Base-by-base conservation (phyloP, 2,797 vertebrate species). In the Eleutherodactylus coqui region DNA sequence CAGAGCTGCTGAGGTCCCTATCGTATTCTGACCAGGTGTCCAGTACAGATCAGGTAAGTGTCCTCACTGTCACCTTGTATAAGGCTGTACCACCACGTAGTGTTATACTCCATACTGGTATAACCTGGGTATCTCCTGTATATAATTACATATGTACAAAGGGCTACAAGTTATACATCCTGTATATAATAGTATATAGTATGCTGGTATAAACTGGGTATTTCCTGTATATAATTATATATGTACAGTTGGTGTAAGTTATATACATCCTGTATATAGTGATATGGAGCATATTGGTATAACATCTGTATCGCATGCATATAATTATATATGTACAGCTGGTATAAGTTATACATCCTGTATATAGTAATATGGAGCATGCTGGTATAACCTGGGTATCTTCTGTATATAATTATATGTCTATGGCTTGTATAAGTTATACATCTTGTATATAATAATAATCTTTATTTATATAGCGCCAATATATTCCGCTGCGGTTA, bases 11-110 rank as follows among this genome's bases (percentile, higher is more conserved):
- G 88, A 86, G 75, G 29, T 92, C 92, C 60, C 84, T 92, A 19
- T 88, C 64, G 9, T 38, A 79, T 19, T 1, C 4, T 14, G 60
- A 73, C 79, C 87, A 90, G 0, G 6, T 83, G 53, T 89, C 88
- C 0, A 89, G 91, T 14, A 72, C 89, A 90, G 43, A 70, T 9
- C 91, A 94, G 94, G 94, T 95, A 93, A 86, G 17, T 32, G 60
- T 10, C n/a, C 10, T 60, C 53, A 1, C 60, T 11, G 58, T 64
- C 2, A 62, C 3, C 9, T 21, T 51, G 21, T 21, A 51, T 19
- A 55, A 1, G 21, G 49, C 49, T 64, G 27, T 27, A 10, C 60
- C 17, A 32, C 2, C 16, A 64, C 34, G 16, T 32, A 32, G 29
- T 64, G 60, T 32, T 32, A 64, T 32, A 4, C 11, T 5, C 4